These are phyloP conservation scores for Darevskia mixta DNA, from an alignment of 2,797 vertebrate species.

Conservation along the genomic window DNA sequence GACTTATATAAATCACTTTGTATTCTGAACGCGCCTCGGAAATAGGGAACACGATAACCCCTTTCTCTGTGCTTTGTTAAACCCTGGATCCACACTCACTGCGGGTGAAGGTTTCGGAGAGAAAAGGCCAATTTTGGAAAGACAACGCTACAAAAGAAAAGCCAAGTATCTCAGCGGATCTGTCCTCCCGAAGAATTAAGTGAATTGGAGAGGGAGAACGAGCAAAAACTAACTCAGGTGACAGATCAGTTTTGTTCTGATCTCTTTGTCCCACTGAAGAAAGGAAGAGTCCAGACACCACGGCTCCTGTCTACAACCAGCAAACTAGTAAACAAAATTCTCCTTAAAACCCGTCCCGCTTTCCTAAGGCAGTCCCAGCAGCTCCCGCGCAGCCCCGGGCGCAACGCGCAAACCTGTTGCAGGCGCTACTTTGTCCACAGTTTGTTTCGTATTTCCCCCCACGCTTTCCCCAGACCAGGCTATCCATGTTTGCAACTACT, in stretches of 20 bases:
- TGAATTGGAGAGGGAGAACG: neutral
- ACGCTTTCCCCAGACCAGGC: no score
- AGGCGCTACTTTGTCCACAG: neutral
- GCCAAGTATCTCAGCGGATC: no score
- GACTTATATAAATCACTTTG: neutral
- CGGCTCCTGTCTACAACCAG: neutral
- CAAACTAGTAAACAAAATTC: neutral
- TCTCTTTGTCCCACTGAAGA: neutral
- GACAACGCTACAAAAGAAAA: neutral
- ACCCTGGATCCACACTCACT: neutral
- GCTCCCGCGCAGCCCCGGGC: no score
- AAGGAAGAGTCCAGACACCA: no score
- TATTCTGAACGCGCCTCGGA: neutral
- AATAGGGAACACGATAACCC: fast-evolving
- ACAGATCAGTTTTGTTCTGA: neutral
- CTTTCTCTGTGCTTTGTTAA: neutral
- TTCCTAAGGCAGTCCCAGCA: neutral
- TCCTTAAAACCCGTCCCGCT: no score
- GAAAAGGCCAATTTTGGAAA: neutral
- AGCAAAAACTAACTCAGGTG: neutral
- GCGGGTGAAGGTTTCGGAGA: no score
- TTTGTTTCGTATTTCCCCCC: no score
- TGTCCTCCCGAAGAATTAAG: neutral
- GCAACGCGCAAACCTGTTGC: neutral
- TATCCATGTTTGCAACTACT: neutral